A percentile compares a stretch with the other conserved stretches of the same genome.
Conservation (phyloP, 2,888 invertebrate species). For the Pimpla rufipes region DNA sequence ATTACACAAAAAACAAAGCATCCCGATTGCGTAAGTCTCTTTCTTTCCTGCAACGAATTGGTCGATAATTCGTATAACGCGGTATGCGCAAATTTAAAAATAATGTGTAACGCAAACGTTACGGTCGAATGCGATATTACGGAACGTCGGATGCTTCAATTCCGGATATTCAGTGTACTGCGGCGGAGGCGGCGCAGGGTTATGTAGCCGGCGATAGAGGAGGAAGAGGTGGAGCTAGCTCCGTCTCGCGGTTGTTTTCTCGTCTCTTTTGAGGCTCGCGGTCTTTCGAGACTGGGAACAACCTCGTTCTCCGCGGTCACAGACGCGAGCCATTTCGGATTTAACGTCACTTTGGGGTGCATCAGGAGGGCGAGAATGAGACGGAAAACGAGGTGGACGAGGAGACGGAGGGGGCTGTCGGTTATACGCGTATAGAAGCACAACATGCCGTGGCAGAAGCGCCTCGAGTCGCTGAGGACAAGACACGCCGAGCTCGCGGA, state of each 20-base stretch:
- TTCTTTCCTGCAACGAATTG: neutral
- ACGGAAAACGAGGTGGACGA: slow-evolving; percentile 28
- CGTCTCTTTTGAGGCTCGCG: neutral
- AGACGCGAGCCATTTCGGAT: slow-evolving; percentile 51
- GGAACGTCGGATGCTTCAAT: slow-evolving; percentile 52
- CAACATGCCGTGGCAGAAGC: neutral
- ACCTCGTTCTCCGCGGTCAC: slow-evolving; percentile 24
- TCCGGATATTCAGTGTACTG: slow-evolving; percentile 6
- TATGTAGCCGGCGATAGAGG: slow-evolving; percentile 22
- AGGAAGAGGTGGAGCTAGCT: no score
- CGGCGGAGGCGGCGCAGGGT: slow-evolving; percentile 30
- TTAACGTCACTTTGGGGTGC: slow-evolving; percentile 33
- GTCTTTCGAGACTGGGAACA: neutral
- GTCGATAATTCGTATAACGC: slow-evolving; percentile 35
- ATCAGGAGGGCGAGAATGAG: slow-evolving; percentile 28
- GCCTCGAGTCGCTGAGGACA: slow-evolving; percentile 40
- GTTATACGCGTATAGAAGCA: slow-evolving; percentile 38
- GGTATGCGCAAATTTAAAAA: slow-evolving; percentile 25
- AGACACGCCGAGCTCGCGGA: slow-evolving; percentile 50
- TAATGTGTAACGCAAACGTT: neutral
- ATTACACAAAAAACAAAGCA: neutral
- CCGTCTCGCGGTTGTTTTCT: slow-evolving; percentile 37
- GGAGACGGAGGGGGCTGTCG: slow-evolving; percentile 14
- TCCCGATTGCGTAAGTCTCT: neutral
- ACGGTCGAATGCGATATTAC: slow-evolving; percentile 5